Conservation (phyloP, 1,140 invertebrate genomes). For the Lasaia peninsularis region DNA sequence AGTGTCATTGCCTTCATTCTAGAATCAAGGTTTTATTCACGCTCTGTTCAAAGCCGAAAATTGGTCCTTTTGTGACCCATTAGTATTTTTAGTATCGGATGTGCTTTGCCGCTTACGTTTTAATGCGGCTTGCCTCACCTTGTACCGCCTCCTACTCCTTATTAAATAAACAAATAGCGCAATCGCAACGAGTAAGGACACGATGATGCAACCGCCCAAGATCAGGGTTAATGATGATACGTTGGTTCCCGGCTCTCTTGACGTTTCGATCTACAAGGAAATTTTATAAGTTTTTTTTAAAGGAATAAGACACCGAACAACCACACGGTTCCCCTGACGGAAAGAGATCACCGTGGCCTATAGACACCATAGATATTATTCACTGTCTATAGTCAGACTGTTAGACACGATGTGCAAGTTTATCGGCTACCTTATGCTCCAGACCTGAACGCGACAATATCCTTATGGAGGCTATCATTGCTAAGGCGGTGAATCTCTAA, state of each 20-base stretch:
- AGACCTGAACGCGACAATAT: too few relatives aligned
- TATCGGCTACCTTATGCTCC: too few relatives aligned
- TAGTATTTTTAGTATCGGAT: conserved; percentile 42
- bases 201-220: conserved; percentile 48
- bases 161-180: conserved; percentile 56
- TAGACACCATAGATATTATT: too few relatives aligned
- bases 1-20: too few relatives aligned
- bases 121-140: conserved; percentile 47
- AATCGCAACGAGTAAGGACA: conserved; percentile 47
- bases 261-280: conserved; percentile 61
- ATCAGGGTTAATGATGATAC: conserved; percentile 47
- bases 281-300: too few relatives aligned
- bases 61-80: conserved; percentile 52
- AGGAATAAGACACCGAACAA: too few relatives aligned
- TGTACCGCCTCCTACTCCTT: conserved; percentile 43
- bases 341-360: too few relatives aligned
- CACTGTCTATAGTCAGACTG: too few relatives aligned
- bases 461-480: too few relatives aligned
- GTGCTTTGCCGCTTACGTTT: conserved; percentile 60
- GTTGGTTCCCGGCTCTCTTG: conserved; percentile 34
- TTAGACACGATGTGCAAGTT: too few relatives aligned
- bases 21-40: conserved; percentile 23
- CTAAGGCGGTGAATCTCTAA: too few relatives aligned
- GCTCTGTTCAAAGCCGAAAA: conserved; percentile 59
- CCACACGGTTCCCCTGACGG: too few relatives aligned